Conservation (phyloP, 2,113 vertebrate species). For the Geococcyx californianus region DNA sequence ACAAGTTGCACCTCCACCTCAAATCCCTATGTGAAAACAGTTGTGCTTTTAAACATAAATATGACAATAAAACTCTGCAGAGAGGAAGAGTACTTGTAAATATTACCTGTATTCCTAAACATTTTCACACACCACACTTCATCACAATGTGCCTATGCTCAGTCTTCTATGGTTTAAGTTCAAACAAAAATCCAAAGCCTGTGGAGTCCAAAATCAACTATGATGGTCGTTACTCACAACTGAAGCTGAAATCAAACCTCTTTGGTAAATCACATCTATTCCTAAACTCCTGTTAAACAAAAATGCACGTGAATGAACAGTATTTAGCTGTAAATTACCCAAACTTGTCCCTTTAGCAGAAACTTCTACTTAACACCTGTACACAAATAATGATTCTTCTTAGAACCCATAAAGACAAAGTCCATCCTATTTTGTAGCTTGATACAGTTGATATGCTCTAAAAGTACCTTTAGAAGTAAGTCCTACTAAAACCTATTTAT, state of each 20-base stretch:
- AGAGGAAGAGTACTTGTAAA: background rate
- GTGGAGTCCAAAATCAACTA: background rate
- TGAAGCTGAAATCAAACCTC: background rate
- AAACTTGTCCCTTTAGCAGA: background rate
- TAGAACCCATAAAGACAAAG: background rate
- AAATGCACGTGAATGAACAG: background rate
- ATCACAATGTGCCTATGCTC: background rate
- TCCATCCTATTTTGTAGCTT: background rate
- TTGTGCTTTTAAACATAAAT: background rate
- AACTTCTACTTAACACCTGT: background rate
- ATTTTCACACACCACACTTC: background rate
- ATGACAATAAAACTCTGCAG: background rate
- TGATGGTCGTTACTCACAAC: fast-evolving
- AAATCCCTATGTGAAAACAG: background rate
- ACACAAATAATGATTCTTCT: background rate
- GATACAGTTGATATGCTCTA: background rate
- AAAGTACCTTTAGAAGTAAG: background rate
- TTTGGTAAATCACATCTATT: background rate
- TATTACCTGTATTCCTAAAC: background rate
- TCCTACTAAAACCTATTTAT: background rate
- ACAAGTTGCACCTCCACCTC: background rate
- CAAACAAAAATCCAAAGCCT: background rate
- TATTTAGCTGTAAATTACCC: background rate
- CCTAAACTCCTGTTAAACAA: background rate
- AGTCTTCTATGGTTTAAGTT: background rate